Conservation (phyloP, 2,113 vertebrate genomes). For the Platysternon megacephalum region DNA sequence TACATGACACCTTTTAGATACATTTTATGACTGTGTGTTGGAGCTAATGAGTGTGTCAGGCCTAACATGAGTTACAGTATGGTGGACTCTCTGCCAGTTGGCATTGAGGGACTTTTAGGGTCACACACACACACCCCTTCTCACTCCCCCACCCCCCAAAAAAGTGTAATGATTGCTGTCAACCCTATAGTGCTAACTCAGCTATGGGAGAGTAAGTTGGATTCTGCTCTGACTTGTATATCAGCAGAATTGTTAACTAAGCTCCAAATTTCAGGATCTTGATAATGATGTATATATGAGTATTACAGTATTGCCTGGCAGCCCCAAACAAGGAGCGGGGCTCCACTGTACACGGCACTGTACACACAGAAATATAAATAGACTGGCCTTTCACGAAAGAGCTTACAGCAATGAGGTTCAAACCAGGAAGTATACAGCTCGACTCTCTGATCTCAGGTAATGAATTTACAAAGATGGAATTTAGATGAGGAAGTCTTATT, state of each 20-base stretch:
- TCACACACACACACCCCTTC: neutral
- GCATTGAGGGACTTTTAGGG: neutral
- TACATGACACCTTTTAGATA: neutral
- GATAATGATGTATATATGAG: slow-evolving; percentile 41
- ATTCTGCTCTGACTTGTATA: slow-evolving; percentile 18
- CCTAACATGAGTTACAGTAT: neutral
- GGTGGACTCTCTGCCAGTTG: neutral
- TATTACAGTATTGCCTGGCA: slow-evolving; percentile 4
- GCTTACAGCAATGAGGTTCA: neutral
- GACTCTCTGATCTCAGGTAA: slow-evolving; percentile 1
- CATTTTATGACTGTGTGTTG: neutral
- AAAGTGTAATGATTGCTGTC: neutral
- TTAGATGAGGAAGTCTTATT: neutral
- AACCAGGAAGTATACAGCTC: neutral
- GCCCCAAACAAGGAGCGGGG: slow-evolving; percentile 24
- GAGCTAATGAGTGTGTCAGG: neutral
- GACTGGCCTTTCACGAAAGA: neutral
- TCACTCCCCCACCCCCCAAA: neutral
- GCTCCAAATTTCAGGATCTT: slow-evolving; percentile 30
- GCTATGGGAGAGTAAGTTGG: neutral
- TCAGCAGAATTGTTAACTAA: slow-evolving; percentile 44
- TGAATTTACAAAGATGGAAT: fast-evolving
- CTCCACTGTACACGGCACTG: slow-evolving; percentile 43
- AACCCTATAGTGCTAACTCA: neutral
- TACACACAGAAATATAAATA: slow-evolving; percentile 18